These are phyloP conservation scores for Hippocampus comes DNA, from an alignment of 2,113 vertebrate species.

Conservation along the genomic window DNA sequence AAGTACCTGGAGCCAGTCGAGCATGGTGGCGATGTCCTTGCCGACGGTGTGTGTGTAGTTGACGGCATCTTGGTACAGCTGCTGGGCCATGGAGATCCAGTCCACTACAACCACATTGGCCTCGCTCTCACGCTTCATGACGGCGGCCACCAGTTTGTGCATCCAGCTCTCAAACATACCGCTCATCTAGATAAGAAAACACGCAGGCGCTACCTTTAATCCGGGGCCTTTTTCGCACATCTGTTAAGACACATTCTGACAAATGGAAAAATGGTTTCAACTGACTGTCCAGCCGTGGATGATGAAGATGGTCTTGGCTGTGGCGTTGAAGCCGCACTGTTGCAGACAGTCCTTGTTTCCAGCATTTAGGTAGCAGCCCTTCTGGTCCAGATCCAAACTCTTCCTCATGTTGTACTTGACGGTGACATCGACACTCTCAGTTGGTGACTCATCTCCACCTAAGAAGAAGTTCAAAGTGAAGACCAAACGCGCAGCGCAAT, in stretches of 20 bases:
- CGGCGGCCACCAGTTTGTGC: conserved; percentile 79
- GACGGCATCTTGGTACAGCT: conserved; percentile 85
- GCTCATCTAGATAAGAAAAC: conserved; percentile 75
- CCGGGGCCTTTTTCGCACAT: not conserved
- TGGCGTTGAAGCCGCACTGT: conserved; percentile 83
- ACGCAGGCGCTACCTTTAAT: not conserved
- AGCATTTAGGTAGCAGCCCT: conserved; percentile 76
- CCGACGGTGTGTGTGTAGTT: conserved; percentile 82
- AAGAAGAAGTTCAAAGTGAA: not conserved
- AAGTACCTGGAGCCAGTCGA: conserved; percentile 84
- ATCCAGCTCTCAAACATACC: conserved; percentile 88
- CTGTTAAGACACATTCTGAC: conserved; percentile 19
- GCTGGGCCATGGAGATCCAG: conserved; percentile 85
- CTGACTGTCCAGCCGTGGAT: conserved; percentile 93
- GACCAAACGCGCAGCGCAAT: not conserved
- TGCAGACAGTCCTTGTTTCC: conserved; percentile 64
- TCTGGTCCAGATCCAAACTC: conserved; percentile 66
- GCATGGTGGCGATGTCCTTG: conserved; percentile 73
- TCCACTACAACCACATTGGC: conserved; percentile 89
- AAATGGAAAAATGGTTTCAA: not conserved
- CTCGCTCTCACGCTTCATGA: conserved; percentile 78
- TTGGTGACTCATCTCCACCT: conserved; percentile 32
- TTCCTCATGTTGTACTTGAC: conserved; percentile 80
- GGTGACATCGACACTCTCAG: not conserved
- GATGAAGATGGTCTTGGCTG: conserved; percentile 87